Evolutionary conservation across 2,113 vertebrate genomes (phyloP).

Genomic region (Mormyrus iriodes): DNA sequence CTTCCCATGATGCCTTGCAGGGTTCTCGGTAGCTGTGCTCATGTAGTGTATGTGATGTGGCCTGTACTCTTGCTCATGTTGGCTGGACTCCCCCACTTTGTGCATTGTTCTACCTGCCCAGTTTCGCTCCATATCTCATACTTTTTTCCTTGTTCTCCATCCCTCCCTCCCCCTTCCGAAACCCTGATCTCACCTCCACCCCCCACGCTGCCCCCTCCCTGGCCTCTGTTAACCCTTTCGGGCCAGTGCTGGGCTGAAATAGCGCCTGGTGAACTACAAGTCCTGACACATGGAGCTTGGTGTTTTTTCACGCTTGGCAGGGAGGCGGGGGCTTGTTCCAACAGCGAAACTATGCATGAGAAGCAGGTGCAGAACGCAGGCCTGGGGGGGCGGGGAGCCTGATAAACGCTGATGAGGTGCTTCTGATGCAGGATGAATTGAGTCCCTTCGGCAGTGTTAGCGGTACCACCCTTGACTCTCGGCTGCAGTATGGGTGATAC

Average conservation of each 20-base stretch:
- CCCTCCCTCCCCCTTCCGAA: background rate
- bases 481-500: background rate
- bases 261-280: background rate
- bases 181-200: background rate
- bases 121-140: background rate
- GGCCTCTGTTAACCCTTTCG: background rate
- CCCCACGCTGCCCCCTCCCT: background rate
- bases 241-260: background rate
- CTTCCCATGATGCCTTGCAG: background rate
- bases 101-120: background rate
- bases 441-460: background rate
- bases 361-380: background rate
- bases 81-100: background rate
- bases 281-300: background rate
- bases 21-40: background rate
- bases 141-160: background rate
- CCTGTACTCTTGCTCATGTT: background rate
- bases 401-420: background rate
- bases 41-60: background rate
- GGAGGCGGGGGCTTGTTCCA: conserved; percentile 2
- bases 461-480: background rate
- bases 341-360: background rate
- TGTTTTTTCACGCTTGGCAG: background rate
- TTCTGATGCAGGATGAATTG: background rate
- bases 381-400: background rate